Evolutionary conservation across 1,140 invertebrate species (phyloP).

Genomic region (Ostrea edulis): DNA sequence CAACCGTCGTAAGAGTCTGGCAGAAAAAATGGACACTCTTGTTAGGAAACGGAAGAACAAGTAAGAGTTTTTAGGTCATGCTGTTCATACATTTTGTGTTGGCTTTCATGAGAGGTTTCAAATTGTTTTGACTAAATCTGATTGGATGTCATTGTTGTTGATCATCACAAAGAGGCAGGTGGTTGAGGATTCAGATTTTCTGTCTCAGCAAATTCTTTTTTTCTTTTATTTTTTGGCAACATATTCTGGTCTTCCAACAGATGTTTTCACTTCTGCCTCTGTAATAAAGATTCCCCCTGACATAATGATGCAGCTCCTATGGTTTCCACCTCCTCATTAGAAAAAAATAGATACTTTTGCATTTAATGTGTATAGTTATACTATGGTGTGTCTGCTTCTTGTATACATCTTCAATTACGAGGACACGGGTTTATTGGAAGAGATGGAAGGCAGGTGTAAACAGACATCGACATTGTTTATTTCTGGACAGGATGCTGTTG

Average conservation of each 20-base stretch:
- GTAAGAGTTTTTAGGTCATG: neutral
- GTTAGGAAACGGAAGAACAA: constrained; percentile 24
- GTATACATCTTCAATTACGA: neutral
- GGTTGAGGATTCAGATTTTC: constrained; percentile 26
- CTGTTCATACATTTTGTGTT: neutral
- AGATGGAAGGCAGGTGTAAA: constrained; percentile 1
- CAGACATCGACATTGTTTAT: constrained; percentile 27
- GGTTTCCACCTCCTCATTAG: neutral
- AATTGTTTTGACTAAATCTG: neutral
- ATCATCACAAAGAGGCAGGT: constrained; percentile 10
- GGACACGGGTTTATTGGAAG: neutral
- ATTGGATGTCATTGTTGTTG: constrained; percentile 13
- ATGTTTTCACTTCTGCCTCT: constrained; percentile 7
- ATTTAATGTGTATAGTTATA: neutral
- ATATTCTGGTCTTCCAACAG: neutral
- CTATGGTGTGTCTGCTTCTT: neutral
- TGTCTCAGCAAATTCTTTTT: constrained; percentile 7
- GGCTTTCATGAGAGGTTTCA: neutral
- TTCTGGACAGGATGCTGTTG: constrained; percentile 24
- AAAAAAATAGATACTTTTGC: constrained; percentile 25
- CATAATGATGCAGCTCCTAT: constrained; percentile 5
- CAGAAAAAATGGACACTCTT: constrained; percentile 34
- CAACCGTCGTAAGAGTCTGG: constrained; percentile 20
- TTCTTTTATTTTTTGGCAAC: neutral
- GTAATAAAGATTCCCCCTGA: constrained; percentile 9